These are phyloP conservation scores for Berghia stephanieae DNA, from an alignment of 1,140 invertebrate species.

Conservation along the genomic window DNA sequence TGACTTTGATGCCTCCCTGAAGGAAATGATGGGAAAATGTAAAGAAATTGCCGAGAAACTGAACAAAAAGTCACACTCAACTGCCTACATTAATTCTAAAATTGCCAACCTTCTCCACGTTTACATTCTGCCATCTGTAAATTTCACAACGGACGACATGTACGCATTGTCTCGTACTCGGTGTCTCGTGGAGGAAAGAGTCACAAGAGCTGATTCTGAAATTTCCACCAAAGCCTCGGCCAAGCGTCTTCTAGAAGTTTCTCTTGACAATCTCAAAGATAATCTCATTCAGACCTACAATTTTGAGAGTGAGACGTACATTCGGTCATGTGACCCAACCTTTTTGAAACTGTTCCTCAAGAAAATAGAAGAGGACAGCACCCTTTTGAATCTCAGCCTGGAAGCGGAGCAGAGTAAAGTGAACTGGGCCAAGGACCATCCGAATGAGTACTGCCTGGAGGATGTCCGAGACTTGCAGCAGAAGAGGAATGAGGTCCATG, in stretches of 20 bases:
- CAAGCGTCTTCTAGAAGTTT: neutral
- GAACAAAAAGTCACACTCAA: neutral
- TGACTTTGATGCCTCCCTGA: constrained; percentile 26
- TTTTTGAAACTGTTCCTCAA: constrained; percentile 20
- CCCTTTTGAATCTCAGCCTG: neutral
- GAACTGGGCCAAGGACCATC: constrained; percentile 26
- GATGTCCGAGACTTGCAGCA: constrained; percentile 17
- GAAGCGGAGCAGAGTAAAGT: constrained; percentile 28
- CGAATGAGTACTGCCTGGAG: neutral
- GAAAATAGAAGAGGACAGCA: neutral
- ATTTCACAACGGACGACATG: neutral
- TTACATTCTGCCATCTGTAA: constrained; percentile 19
- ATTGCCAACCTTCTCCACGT: constrained; percentile 22
- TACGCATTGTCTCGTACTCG: neutral
- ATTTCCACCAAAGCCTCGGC: neutral
- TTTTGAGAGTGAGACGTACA: constrained; percentile 25
- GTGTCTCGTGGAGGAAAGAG: constrained; percentile 13
- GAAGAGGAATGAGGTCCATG: neutral
- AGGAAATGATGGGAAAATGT: constrained; percentile 27
- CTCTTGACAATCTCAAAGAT: neutral
- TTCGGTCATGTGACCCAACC: constrained; percentile 13
- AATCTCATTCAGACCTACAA: neutral
- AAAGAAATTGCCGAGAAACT: neutral
- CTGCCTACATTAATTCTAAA: neutral
- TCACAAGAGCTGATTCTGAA: neutral